Evolutionary conservation across 1,140 invertebrate genomes (phyloP), one percentile per base, ranked within the genome.

Genomic region (Patella vulgata): DNA sequence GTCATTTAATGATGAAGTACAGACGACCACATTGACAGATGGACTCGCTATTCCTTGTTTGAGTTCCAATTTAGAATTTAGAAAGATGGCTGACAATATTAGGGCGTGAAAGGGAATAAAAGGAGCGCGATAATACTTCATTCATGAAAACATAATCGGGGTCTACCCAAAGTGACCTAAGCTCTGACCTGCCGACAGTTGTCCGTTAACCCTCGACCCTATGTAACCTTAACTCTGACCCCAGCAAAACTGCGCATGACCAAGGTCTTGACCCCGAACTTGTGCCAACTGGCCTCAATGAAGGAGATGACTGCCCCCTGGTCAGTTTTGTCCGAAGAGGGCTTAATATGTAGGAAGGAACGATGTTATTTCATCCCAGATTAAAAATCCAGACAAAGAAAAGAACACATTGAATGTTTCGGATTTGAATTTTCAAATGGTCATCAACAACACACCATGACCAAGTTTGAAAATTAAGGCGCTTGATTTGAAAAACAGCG

Each of bases 121-220:
- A 65, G 57, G 12, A 28, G 8, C 12, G 30, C 46, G 27, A 65
- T 57, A 59, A 59, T 30, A 51, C 57, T 36, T 52, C 21, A 66
- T 66, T 66, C 63, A 66, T 60, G 56, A 60, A 60, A 66, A 66
- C 48, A 66, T 66, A 66, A 66, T 66, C 57, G 59, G 52, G 21
- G 36, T 47, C 43, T 50, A 30, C 28, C 48, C 23, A 28, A 31
- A 47, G 8, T 52, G 56, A 53, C 50, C 63, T 39, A 14, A 33
- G 50, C 43, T 40, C 43, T 44, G 57, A 55, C 63, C 57, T 55
- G 43, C 47, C 62, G 47, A 30, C 33, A 43, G 52, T 50, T 60
- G 44, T 56, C 44, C 63, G 27, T 25, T 53, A 57, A 43, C 58
- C 63, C 55, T 51, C 54, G 63, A 66, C 57, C 63, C 52, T 31